phyloP scores from a whole-genome alignment of 2,888 invertebrate genomes.

The Tenthredo distinguenda region DNA sequence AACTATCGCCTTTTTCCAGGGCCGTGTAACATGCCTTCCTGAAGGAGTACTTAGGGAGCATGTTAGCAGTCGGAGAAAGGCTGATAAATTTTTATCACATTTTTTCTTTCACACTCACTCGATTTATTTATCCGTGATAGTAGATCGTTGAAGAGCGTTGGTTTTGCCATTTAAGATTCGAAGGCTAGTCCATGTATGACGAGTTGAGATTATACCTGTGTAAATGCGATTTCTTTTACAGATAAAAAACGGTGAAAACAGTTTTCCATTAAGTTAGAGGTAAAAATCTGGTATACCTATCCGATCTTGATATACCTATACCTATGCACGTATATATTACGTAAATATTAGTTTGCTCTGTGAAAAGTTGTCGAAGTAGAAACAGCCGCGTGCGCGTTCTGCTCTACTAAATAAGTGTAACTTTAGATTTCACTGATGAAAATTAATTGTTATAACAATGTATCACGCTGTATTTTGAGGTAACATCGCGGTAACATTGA shows the following conservation, averaged over 20 bases:
- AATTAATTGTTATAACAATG: not conserved
- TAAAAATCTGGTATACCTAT: conserved; percentile 12
- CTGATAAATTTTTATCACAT: not conserved
- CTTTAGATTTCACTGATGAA: conserved; percentile 46
- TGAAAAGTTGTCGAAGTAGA: not conserved
- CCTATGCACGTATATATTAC: not conserved
- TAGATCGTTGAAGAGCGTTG: not conserved
- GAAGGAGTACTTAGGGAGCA: not conserved
- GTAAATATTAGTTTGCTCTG: conserved; percentile 17
- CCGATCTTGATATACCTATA: not conserved
- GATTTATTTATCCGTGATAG: not conserved
- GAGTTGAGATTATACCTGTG: not conserved
- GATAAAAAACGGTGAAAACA: conserved; percentile 19
- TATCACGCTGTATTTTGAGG: not conserved
- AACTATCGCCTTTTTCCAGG: not conserved
- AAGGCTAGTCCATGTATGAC: not conserved
- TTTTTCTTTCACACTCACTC: not conserved
- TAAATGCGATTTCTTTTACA: not conserved
- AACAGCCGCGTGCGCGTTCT: conserved; percentile 8
- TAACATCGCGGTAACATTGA: conserved; percentile 2
- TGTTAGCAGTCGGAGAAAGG: not conserved
- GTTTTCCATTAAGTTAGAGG: conserved; percentile 11
- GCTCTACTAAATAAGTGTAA: conserved; percentile 45
- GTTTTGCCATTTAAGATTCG: not conserved
- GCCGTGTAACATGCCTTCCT: not conserved